A percentile compares a stretch with the other conserved stretches of the same genome.
phyloP scores from a whole-genome alignment of 2,113 vertebrate species.

The Alethe diademata region DNA sequence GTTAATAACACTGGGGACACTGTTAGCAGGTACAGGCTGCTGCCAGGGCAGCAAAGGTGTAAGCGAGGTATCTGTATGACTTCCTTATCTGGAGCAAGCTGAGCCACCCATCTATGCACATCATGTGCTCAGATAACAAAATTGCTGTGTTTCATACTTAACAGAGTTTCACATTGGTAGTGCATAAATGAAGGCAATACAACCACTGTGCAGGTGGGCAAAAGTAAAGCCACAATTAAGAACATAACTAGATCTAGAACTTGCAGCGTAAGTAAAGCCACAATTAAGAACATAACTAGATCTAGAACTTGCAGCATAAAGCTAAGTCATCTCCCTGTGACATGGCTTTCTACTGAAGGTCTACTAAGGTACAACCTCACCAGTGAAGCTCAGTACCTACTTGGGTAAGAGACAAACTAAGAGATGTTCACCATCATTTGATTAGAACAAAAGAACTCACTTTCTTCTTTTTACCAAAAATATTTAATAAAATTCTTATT shows the following conservation, averaged over 20 bases:
- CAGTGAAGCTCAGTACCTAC: background rate
- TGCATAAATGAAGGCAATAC: background rate
- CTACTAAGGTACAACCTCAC: background rate
- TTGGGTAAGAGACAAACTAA: background rate
- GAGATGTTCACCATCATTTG: background rate
- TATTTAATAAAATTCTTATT: background rate
- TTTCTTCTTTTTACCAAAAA: background rate
- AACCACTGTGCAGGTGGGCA: background rate
- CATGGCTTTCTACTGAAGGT: background rate
- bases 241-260: background rate
- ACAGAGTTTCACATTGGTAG: background rate
- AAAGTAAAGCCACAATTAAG: background rate
- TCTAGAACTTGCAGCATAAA: background rate
- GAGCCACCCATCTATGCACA: background rate
- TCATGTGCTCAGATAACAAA: background rate
- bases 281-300: background rate
- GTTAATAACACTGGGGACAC: background rate
- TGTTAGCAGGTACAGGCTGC: background rate
- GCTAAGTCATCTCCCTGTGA: background rate
- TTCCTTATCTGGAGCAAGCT: background rate
- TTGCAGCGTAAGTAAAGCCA: background rate
- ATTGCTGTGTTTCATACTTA: background rate
- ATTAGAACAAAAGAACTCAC: background rate
- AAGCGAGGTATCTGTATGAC: background rate
- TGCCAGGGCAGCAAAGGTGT: fast-evolving